Conservation (phyloP, 35 echinoderm and acorn worm genomes). For the Patiria miniata region DNA sequence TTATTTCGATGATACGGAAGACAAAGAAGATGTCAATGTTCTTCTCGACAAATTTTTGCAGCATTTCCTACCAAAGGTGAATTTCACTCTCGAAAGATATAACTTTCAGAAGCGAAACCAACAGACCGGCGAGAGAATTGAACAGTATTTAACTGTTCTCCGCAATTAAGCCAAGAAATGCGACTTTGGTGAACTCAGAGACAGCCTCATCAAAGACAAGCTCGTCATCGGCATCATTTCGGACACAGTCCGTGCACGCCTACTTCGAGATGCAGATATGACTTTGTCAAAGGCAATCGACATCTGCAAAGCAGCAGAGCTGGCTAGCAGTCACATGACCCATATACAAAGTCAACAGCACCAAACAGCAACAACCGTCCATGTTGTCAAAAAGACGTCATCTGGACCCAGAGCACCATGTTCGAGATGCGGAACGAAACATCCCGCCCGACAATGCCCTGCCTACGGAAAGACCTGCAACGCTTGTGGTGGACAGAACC, state of each 20-base stretch:
- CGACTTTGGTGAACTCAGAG: constrained; percentile 45
- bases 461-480: too few relatives aligned
- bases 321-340: background rate
- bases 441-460: too few relatives aligned
- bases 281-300: constrained; percentile 20
- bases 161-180: constrained; percentile 60
- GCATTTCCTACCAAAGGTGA: constrained; percentile 4
- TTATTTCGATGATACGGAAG: too few relatives aligned
- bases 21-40: too few relatives aligned
- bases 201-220: constrained; percentile 45
- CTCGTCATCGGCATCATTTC: constrained; percentile 49
- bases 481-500: too few relatives aligned
- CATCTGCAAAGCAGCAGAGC: background rate
- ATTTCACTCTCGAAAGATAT: background rate
- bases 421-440: background rate
- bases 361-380: background rate
- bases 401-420: constrained; percentile 59
- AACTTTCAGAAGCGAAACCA: constrained; percentile 1
- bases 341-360: too few relatives aligned
- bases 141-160: constrained; percentile 22
- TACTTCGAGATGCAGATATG: constrained; percentile 19
- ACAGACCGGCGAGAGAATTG: constrained; percentile 19
- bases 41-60: too few relatives aligned
- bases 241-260: constrained; percentile 29
- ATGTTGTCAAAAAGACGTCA: background rate